Evolutionary conservation across 2,797 vertebrate species (phyloP), one percentile per base, ranked within the genome.

Genomic region (Falco concolor): DNA sequence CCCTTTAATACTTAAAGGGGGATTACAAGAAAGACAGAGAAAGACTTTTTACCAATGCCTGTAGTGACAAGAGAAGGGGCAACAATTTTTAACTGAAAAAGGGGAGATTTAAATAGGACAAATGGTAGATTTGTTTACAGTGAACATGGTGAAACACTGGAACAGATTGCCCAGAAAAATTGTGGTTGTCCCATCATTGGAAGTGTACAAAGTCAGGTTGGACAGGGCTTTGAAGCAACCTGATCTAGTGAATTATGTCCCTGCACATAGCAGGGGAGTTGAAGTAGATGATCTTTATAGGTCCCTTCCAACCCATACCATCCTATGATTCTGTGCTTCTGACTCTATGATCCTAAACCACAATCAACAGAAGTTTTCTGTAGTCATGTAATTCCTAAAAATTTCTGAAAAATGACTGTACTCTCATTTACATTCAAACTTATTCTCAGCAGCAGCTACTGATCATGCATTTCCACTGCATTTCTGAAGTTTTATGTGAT

Each of bases 1-100:
- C 5, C 2, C 69, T 91, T 61, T 30, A 65, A 0, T 65, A 52
- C 15, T 38, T 81, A 22, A 19, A 42, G 17, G 8, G 5, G n/a
- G 12, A 3, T 40, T 49, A 12, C 30, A 40, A 36, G 40, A 68
- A 76, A 73, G 54, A 67, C 12, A 57, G 70, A 70, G 5, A 7
- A 7, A 70, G 8, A 54, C 2, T 42, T 44, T 63, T 75, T 63
- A 42, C 16, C 18, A 38, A 2, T 0, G 15, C 0, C 2, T 32
- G 19, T 25, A 53, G 3, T 67, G 13, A 40, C 52, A 70, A 56
- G 12, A 69, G 15, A 65, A 74, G 25, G 18, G 5, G 1, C 2
- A 57, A 32, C 1, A 4, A 2, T 27, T 81, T 85, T 40, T 54
- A 54, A 63, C 38, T 38, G 38, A 38, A 38, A 38, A 38, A 50